Conservation (phyloP, 1,140 invertebrate genomes). For the Drosophila pseudoobscura region DNA sequence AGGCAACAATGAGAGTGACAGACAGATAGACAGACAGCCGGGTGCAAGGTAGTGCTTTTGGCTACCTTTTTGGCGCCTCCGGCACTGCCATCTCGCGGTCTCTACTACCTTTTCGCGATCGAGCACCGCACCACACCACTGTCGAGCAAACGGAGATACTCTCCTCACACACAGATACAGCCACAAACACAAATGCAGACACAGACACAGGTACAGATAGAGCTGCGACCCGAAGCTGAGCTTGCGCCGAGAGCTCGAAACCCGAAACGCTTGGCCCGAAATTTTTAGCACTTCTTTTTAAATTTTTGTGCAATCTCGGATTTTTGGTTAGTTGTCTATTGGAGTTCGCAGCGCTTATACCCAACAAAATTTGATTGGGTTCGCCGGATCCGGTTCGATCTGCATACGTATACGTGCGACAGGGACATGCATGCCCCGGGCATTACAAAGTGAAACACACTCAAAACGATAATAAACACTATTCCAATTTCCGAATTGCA, state of each 20-base stretch:
- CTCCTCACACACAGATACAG: constrained; percentile 36
- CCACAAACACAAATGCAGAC: constrained; percentile 15
- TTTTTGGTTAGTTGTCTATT: constrained; percentile 79
- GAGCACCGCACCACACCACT: neutral
- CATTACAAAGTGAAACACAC: constrained; percentile 14
- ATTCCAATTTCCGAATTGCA: neutral
- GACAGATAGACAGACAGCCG: constrained; percentile 3
- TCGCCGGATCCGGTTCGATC: constrained; percentile 36
- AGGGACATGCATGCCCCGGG: constrained; percentile 18
- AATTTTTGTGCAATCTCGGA: constrained; percentile 83
- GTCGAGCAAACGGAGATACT: constrained; percentile 48
- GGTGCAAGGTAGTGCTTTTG: constrained; percentile 29
- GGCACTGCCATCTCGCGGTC: constrained; percentile 32
- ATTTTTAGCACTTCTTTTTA: constrained; percentile 83
- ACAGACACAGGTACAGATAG: constrained; percentile 22
- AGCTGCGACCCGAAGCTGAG: constrained; percentile 50
- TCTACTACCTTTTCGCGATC: constrained; percentile 37
- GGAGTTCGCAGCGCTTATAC: constrained; percentile 70
- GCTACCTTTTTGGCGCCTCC: constrained; percentile 17
- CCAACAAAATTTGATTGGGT: constrained; percentile 17
- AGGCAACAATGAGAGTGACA: constrained; percentile 48
- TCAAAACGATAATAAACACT: constrained; percentile 1
- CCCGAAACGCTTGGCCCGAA: constrained; percentile 68
- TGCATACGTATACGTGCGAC: constrained; percentile 14
- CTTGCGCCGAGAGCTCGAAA: constrained; percentile 47